A percentile compares a stretch with the other conserved stretches of the same genome.
Evolutionary conservation across 2,888 invertebrate species (phyloP).

Genomic region (Melolontha melolontha): DNA sequence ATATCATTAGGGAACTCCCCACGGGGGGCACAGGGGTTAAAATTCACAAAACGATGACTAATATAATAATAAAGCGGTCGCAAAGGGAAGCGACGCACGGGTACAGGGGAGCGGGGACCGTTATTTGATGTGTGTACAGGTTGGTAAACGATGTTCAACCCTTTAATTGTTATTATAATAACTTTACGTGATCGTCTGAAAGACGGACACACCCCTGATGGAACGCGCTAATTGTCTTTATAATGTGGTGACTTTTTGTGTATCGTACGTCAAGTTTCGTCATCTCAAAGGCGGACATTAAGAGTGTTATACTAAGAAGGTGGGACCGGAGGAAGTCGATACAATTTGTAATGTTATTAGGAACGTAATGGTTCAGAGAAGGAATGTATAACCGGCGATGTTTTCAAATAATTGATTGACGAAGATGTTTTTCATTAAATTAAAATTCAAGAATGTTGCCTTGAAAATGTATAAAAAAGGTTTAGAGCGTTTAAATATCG

Average conservation of each 20-base stretch:
- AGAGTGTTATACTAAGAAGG: constrained; percentile 18
- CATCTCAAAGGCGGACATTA: constrained; percentile 11
- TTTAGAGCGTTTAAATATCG: too few species aligned
- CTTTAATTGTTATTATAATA: constrained; percentile 27
- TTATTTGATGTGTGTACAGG: constrained; percentile 4
- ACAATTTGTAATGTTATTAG: too few species aligned
- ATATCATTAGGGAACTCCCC: constrained; percentile 39
- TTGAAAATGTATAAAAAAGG: too few species aligned
- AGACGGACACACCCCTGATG: constrained; percentile 24
- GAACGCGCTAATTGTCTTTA: constrained; percentile 26
- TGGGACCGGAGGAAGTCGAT: constrained; percentile 20
- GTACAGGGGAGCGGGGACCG: background rate
- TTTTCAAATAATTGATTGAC: too few species aligned
- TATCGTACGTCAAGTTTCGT: too few species aligned
- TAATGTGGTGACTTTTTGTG: too few species aligned
- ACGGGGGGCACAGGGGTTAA: constrained; percentile 16
- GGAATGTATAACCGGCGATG: too few species aligned
- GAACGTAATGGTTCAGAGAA: too few species aligned
- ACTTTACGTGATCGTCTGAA: constrained; percentile 1
- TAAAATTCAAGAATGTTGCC: too few species aligned
- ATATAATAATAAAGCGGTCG: constrained; percentile 13
- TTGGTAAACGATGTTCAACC: constrained; percentile 31
- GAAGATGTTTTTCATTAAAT: too few species aligned
- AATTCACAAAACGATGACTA: constrained; percentile 21
- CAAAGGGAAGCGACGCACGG: background rate